Base-by-base conservation (phyloP, 1,140 invertebrate genomes). In the Oscheius sp. region DNA sequence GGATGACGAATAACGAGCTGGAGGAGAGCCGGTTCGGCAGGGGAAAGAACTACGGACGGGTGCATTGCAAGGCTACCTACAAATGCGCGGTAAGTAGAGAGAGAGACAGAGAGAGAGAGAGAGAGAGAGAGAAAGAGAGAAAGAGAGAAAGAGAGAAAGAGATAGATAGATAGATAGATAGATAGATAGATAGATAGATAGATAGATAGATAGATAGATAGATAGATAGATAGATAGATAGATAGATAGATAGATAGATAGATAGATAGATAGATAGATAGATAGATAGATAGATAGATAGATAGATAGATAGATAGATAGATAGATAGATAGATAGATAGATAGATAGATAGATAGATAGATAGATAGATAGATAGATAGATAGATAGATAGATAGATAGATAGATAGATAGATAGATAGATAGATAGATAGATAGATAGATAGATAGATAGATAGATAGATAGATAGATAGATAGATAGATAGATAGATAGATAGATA, bases 11-110 rank as follows among this genome's bases (percentile, higher is more conserved):
- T 10, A 65, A 71, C 29, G 69, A 71, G 46, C 62, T 71, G 3
- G 69, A 71, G 58, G 69, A 71, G 61, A 71, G 69, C 38, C 15
- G 69, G 29, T 64, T 42, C 23, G 58, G 52, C 1, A 58, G 69
- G 18, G 62, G 69, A 32, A 71, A 71, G n/a, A 65, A 63, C 29
- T 71, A 58, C 28, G 69, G 69, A 45, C 34, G 69, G 38, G 69
- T 71, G 23, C 69, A 71, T 34, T 71, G 69, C 61, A 71, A 71
- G 42, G 69, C 69, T 10, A 71, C 69, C 1, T 71, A 71, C 29
- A 71, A 71, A 26, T 71, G 69, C 58, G 69, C 69, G 4, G 61
- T 63, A 34, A 63, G 61, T 15, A 23, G 23, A 18, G 42, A 45
- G 23, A 15, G 23, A 15, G 15, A 18, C 42, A 45, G 23, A 45